Base-by-base conservation (phyloP, 1,140 invertebrate genomes). In the Himalopsyche phryganea region DNA sequence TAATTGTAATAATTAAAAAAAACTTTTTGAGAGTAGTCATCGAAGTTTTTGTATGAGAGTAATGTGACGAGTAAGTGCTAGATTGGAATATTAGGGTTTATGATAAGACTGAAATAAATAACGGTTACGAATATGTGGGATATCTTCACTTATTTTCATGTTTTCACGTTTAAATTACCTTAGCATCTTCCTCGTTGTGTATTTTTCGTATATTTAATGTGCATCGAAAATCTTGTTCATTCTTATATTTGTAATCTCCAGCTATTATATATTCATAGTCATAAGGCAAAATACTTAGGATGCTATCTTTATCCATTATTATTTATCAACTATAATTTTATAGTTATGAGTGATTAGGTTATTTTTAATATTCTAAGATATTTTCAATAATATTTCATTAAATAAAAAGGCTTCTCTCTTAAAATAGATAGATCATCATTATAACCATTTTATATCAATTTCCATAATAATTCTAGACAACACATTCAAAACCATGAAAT, bases 211-310 rank as follows among this genome's bases (percentile, higher is more conserved):
- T 63, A 23, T 63, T 63, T 7, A 63, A n/a, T 1, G 38, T 55
- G 36, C 60, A 63, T 28, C 23, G 40, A 45, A 63, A 63, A 18
- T 63, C 51, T 18, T 57, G 50, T 50, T 63, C 60, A 51, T 58
- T 55, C 32, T 19, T 49, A 55, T 42, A 63, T 50, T 58, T 35
- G 17, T 23, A 36, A 19, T 58, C 50, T 7, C 60, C 60, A 46
- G 50, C 14, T 23, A 63, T 2, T 11, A 36, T 38, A 32, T 63
- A 63, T 28, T 63, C 60, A 13, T 63, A 58, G 15, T 47, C 60
- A 50, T 44, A 50, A 7, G 60, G 60, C 10, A 63, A 38, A 28
- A 40, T 14, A 40, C 28, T 44, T 18, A 63, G 17, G 13, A 63
- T 63, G 52, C 45, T 58, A 14, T 58, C 60, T 45, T 63, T 48